Evolutionary conservation across 2,888 invertebrate species (phyloP).

Genomic region (Notodonta dromedarius): DNA sequence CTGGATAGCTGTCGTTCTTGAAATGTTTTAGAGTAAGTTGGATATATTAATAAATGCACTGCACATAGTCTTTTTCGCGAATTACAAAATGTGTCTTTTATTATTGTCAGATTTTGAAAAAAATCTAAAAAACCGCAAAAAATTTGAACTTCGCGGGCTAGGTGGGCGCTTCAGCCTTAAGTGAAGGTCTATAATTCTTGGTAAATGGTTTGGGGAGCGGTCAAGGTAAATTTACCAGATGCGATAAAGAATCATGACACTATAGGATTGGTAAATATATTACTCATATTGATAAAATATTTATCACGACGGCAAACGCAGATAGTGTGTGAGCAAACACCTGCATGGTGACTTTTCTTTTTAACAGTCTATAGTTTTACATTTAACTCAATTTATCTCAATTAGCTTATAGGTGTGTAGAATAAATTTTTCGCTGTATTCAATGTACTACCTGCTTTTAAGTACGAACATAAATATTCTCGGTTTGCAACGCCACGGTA

Average conservation of each 20-base stretch:
- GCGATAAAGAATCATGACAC: constrained; percentile 19
- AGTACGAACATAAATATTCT: constrained; percentile 16
- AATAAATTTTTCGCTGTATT: background rate
- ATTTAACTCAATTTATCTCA: too few species aligned
- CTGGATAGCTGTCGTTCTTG: too few species aligned
- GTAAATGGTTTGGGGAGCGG: constrained; percentile 46
- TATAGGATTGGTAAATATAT: background rate
- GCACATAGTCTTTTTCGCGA: too few species aligned
- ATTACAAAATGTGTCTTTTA: too few species aligned
- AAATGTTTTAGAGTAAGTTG: too few species aligned
- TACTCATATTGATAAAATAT: constrained; percentile 27
- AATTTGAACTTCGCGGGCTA: too few species aligned
- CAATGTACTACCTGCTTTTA: background rate
- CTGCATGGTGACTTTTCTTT: constrained; percentile 5
- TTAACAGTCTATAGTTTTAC: background rate
- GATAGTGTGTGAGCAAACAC: constrained; percentile 15
- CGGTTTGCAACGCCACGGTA: constrained; percentile 15
- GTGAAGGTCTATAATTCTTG: constrained; percentile 28
- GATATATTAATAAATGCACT: too few species aligned
- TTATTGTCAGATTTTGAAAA: too few species aligned
- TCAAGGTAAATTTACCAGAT: constrained; percentile 37
- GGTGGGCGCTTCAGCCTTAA: too few species aligned
- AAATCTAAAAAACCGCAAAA: too few species aligned
- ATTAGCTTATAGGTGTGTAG: too few species aligned
- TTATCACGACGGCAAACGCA: constrained; percentile 24